Evolutionary conservation across 2,113 vertebrate genomes (phyloP).

Genomic region (Suricata suricatta): DNA sequence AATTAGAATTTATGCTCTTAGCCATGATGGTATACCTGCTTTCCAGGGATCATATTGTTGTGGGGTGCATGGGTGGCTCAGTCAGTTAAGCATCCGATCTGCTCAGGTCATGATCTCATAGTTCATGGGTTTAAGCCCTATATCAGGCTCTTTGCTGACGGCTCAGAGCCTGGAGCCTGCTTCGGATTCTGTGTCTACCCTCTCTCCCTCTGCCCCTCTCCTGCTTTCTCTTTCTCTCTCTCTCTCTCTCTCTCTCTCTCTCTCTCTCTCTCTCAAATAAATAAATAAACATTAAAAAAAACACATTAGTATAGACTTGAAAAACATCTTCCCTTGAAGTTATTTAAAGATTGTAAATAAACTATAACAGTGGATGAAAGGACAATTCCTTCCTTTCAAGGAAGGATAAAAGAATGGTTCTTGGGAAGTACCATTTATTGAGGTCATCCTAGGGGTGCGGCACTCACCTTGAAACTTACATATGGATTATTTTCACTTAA

Average conservation of each 20-base stretch:
- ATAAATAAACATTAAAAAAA: background rate
- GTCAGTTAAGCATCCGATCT: too few species aligned
- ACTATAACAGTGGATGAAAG: background rate
- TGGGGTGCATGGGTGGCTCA: too few species aligned
- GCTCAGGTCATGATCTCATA: too few species aligned
- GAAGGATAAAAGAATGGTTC: background rate
- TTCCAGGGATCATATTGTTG: background rate
- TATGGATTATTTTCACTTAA: background rate
- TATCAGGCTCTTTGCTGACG: too few species aligned
- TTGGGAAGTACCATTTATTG: background rate
- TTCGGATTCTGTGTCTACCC: too few species aligned
- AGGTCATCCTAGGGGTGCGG: background rate
- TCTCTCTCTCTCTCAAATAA: too few species aligned
- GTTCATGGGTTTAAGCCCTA: too few species aligned
- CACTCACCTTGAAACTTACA: background rate
- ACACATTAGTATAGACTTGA: background rate
- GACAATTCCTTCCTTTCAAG: background rate
- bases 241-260: too few species aligned
- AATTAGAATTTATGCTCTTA: background rate
- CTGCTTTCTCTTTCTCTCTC: too few species aligned
- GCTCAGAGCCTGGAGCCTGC: too few species aligned
- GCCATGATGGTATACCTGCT: background rate
- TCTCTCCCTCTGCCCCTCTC: too few species aligned
- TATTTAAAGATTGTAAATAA: slow-evolving; percentile 1
- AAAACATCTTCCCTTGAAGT: slow-evolving; percentile 15